These are phyloP conservation scores for Anas bernieri DNA, from an alignment of 2,797 vertebrate species.

Conservation along the genomic window DNA sequence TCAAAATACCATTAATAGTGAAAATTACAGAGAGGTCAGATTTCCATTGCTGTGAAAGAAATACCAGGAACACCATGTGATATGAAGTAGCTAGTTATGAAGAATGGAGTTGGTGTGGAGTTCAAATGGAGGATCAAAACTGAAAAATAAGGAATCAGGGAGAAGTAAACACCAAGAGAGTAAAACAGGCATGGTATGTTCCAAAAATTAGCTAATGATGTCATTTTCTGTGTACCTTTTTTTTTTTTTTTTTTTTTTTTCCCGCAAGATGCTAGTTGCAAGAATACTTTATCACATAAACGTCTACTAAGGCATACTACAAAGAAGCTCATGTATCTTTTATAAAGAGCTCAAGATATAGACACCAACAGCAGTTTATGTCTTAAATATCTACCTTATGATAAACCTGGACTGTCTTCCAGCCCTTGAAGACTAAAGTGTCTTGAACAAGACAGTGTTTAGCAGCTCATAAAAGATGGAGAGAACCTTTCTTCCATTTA, in stretches of 20 bases:
- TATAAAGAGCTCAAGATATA: background rate
- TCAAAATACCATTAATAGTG: background rate
- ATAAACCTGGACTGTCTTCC: background rate
- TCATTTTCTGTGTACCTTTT: conserved; percentile 59
- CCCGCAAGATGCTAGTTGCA: conserved; percentile 15
- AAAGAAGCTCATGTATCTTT: background rate
- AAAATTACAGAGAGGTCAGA: conserved; percentile 6
- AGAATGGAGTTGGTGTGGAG: background rate
- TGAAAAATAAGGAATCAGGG: background rate
- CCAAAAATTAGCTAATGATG: conserved; percentile 18
- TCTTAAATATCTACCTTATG: background rate
- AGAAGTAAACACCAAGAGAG: background rate
- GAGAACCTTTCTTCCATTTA: background rate
- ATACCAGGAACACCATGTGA: background rate
- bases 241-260: conserved; percentile 15
- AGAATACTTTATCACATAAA: background rate
- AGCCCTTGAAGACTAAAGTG: background rate
- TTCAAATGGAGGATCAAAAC: background rate
- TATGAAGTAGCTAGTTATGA: background rate
- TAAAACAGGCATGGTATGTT: background rate
- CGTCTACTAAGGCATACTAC: background rate
- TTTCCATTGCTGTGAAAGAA: background rate
- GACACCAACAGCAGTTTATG: background rate
- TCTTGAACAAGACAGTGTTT: background rate
- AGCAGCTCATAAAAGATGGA: background rate